These are phyloP conservation scores for Pseudorhiza aurosa DNA, from an alignment of 30 jellyfish, hydroid and myxozoan genomes.

Conservation along the genomic window DNA sequence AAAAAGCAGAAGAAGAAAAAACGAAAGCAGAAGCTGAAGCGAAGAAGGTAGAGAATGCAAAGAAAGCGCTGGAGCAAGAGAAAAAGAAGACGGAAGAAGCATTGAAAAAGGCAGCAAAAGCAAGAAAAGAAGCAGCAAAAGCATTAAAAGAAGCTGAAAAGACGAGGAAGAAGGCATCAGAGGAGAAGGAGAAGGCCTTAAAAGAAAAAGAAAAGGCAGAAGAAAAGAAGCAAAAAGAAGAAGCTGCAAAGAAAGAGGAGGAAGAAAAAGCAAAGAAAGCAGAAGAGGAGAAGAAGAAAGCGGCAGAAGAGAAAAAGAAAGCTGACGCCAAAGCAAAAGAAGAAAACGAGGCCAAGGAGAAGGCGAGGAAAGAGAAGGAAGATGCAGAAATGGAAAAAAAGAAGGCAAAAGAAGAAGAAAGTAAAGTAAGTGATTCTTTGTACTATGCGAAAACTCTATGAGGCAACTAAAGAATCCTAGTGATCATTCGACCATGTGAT, in stretches of 20 bases:
- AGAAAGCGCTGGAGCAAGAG: slow-evolving; percentile 46
- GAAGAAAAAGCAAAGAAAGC: slow-evolving; percentile 24
- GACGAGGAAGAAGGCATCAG: slow-evolving; percentile 23
- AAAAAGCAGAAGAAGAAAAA: slow-evolving; percentile 26
- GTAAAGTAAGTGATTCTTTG: no score
- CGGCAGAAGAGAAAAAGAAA: slow-evolving; percentile 40
- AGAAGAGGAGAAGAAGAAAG: slow-evolving; percentile 40
- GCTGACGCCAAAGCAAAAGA: slow-evolving; percentile 51
- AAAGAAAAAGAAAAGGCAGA: slow-evolving; percentile 8
- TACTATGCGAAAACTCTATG: no score
- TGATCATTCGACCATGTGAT: no score
- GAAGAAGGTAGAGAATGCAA: slow-evolving; percentile 49
- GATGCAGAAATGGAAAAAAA: slow-evolving; percentile 15
- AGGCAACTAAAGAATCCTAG: no score
- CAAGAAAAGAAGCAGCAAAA: slow-evolving; percentile 21
- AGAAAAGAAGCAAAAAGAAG: slow-evolving; percentile 19
- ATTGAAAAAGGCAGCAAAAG: slow-evolving; percentile 33
- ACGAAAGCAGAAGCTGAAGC: slow-evolving; percentile 27
- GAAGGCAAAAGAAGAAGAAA: slow-evolving; percentile 48
- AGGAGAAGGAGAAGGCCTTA: slow-evolving; percentile 13
- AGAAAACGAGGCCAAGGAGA: slow-evolving; percentile 30
- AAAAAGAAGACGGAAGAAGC: slow-evolving; percentile 56
- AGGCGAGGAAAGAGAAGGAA: slow-evolving; percentile 19
- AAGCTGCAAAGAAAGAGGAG: slow-evolving; percentile 20
- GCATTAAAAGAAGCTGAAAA: slow-evolving; percentile 48